Base-by-base conservation (phyloP, 2,113 vertebrate genomes). In the Dromaius novaehollandiae region DNA sequence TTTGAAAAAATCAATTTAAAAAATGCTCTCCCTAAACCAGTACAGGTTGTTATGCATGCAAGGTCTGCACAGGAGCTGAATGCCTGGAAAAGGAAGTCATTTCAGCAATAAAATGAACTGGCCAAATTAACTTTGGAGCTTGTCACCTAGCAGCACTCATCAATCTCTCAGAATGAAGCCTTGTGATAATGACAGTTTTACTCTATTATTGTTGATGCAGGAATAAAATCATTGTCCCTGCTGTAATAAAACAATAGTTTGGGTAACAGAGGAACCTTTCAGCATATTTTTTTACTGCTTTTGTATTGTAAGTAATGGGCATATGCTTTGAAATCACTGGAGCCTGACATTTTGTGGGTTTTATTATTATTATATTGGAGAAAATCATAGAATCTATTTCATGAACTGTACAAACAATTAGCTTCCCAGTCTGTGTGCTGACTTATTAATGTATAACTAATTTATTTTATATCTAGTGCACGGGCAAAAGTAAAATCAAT, bases 161-260 rank as follows among this genome's bases (percentile, higher is more conserved):
- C 32, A 28, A 48, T n/a, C 20, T 5, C 63, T 58, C 3, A 0
- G 50, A 65, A 25, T 7, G 30, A 20, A 88, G 13, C 51, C 65
- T 60, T 0, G 0, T 7, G 21, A 6, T 11, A 1, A 34, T 55
- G 69, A 51, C 3, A 20, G 20, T 18, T 14, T 78, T 11, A 34
- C 1, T 0, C 30, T 16, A 0, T 7, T 22, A 2, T 10, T 76
- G 0, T 2, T 40, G 82, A 2, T 10, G 30, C 38, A 16, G 55
- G 44, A 58, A 19, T 0, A 28, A 8, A 76, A 44, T 25, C 17
- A 0, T 34, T 25, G 51, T 34, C 44, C 65, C 50, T 55, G 66
- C 63, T 34, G 40, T 4, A 5, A 34, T 20, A 25, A 68, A 34
- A 38, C 24, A 44, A 1, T 16, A 2, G 15, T 1, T 46, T 60